Conservation (phyloP, 2,113 vertebrate species). For the Murina feae region DNA sequence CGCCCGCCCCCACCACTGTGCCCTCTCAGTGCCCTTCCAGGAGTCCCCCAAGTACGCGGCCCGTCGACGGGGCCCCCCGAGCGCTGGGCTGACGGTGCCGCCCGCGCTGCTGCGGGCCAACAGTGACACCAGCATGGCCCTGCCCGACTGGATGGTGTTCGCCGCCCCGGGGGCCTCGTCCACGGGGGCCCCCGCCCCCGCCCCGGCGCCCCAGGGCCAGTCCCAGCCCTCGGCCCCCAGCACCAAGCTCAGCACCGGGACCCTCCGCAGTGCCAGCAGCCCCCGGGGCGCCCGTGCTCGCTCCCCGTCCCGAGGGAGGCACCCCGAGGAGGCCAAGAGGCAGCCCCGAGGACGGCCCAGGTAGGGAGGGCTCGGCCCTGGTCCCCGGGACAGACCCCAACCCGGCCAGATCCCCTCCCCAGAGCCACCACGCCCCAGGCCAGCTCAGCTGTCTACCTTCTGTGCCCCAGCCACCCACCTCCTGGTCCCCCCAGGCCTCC, state of each 20-base stretch:
- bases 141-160: conserved; percentile 92
- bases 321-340: conserved; percentile 86
- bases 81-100: conserved; percentile 80
- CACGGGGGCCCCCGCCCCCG: conserved; percentile 59
- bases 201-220: conserved; percentile 71
- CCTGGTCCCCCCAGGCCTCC: too few relatives aligned
- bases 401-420: not conserved
- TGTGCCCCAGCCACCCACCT: not conserved
- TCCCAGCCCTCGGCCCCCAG: conserved; percentile 77
- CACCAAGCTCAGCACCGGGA: conserved; percentile 86
- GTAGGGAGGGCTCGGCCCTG: conserved; percentile 46
- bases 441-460: not conserved
- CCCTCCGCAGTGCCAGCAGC: conserved; percentile 92
- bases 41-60: conserved; percentile 91
- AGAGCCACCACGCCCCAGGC: not conserved
- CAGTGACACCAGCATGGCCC: conserved; percentile 93
- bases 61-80: conserved; percentile 84
- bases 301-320: conserved; percentile 88
- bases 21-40: conserved; percentile 88
- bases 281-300: conserved; percentile 90
- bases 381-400: rapidly evolving
- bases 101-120: conserved; percentile 90
- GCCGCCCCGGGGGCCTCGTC: conserved; percentile 79
- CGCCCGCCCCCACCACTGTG: not conserved
- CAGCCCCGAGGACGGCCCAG: conserved; percentile 87